phyloP scores from a whole-genome alignment of 2,888 invertebrate genomes.

The Xestia ashworthii region DNA sequence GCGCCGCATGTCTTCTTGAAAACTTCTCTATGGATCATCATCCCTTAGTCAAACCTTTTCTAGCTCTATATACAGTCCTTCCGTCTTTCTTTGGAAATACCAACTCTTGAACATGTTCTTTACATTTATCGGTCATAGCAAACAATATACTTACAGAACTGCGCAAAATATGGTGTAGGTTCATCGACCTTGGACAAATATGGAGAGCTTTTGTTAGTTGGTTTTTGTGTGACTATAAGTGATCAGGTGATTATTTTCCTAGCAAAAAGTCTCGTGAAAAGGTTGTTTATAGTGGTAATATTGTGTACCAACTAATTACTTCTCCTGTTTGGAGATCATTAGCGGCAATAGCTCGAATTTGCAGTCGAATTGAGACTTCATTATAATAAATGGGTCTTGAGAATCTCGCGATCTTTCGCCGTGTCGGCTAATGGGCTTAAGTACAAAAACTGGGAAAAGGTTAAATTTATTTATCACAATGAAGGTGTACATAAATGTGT shows the following conservation, averaged over 20 bases:
- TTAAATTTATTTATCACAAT: no score
- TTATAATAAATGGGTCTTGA: no score
- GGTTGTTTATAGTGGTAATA: neutral
- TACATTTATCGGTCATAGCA: neutral
- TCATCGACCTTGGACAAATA: slow-evolving; percentile 40
- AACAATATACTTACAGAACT: neutral
- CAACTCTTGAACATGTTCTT: neutral
- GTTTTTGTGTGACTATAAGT: slow-evolving; percentile 33
- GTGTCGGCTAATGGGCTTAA: no score
- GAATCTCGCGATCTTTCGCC: no score
- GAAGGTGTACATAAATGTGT: no score
- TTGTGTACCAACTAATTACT: no score
- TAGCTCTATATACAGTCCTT: neutral
- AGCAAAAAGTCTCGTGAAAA: slow-evolving; percentile 30
- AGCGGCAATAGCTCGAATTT: no score
- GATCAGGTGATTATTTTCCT: slow-evolving; percentile 17
- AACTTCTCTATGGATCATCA: neutral
- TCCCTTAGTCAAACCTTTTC: neutral
- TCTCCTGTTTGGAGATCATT: no score
- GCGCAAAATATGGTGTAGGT: slow-evolving; percentile 20
- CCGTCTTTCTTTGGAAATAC: neutral
- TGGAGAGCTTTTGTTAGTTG: slow-evolving; percentile 34
- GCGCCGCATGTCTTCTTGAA: neutral
- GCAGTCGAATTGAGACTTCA: no score
- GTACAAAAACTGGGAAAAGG: no score